phyloP scores from a whole-genome alignment of 2,888 invertebrate genomes.

The Gryllus longicercus region DNA sequence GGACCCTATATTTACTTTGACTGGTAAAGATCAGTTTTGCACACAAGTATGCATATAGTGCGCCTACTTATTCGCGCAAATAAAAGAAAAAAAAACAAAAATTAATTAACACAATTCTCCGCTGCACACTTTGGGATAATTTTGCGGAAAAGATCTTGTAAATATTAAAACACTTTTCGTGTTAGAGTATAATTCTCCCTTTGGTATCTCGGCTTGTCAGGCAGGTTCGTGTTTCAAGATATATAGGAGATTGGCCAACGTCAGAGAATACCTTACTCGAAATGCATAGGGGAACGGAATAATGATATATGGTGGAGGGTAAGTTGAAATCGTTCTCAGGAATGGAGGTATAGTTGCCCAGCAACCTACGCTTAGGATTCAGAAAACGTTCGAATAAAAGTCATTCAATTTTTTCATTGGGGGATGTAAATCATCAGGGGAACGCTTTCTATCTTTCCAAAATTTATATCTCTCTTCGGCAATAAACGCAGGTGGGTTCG shows the following conservation, averaged over 20 bases:
- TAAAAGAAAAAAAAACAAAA: not conserved
- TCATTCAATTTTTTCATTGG: not conserved
- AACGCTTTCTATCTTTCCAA: too few species aligned
- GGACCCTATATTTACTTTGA: too few species aligned
- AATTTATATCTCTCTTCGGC: too few species aligned
- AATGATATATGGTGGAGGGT: slow-evolving; percentile 2
- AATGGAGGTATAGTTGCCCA: not conserved
- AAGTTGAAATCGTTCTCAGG: not conserved
- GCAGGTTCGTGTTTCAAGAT: not conserved
- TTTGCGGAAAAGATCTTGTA: not conserved
- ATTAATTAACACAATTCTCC: not conserved
- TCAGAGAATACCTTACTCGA: not conserved
- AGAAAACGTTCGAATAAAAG: not conserved
- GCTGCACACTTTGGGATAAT: not conserved
- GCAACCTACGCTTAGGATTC: slow-evolving; percentile 1
- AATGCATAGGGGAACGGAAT: not conserved
- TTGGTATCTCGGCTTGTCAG: not conserved
- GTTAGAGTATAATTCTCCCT: not conserved
- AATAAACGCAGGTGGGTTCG: too few species aligned
- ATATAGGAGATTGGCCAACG: not conserved
- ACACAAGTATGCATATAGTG: too few species aligned
- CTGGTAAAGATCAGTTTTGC: too few species aligned
- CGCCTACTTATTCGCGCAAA: too few species aligned
- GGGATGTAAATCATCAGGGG: not conserved
- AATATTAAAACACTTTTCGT: not conserved